Percentiles rank a stretch among this genome's conserved stretches.
Conservation (phyloP, 2,888 invertebrate genomes). For the Nomada ruficornis region DNA sequence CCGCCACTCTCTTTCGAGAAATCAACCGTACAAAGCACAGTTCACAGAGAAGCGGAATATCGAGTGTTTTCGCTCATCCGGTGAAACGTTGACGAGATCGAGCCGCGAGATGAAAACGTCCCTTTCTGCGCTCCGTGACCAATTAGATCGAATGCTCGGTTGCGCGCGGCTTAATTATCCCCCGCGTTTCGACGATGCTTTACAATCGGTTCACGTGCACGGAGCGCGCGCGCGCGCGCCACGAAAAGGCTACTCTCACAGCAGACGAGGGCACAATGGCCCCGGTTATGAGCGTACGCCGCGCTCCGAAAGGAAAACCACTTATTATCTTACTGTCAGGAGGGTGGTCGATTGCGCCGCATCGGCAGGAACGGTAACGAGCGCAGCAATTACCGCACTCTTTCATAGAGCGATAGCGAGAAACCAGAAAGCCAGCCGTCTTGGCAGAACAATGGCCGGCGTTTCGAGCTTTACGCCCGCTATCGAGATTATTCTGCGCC, state of each 20-base stretch:
- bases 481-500: conserved; percentile 67
- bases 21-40: background rate
- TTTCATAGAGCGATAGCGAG: conserved; percentile 72
- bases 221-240: background rate
- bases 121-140: conserved; percentile 17
- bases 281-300: conserved; percentile 64
- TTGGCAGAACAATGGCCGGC: conserved; percentile 72
- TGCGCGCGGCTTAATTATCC: conserved; percentile 46
- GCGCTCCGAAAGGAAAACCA: conserved; percentile 72
- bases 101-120: conserved; percentile 40
- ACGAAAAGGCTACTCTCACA: conserved; percentile 60
- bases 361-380: conserved; percentile 75
- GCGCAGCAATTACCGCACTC: conserved; percentile 74
- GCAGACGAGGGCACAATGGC: conserved; percentile 53
- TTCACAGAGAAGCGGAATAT: background rate
- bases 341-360: conserved; percentile 72
- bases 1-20: background rate
- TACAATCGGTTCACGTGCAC: conserved; percentile 59
- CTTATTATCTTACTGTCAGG: conserved; percentile 75
- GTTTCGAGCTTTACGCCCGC: conserved; percentile 56
- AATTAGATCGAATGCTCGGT: conserved; percentile 51
- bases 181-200: conserved; percentile 57
- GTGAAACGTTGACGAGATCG: background rate
- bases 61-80: background rate
- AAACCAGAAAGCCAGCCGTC: conserved; percentile 66